Evolutionary conservation across 2,888 invertebrate species (phyloP).

Genomic region (Dasysyrphus albostriatus): DNA sequence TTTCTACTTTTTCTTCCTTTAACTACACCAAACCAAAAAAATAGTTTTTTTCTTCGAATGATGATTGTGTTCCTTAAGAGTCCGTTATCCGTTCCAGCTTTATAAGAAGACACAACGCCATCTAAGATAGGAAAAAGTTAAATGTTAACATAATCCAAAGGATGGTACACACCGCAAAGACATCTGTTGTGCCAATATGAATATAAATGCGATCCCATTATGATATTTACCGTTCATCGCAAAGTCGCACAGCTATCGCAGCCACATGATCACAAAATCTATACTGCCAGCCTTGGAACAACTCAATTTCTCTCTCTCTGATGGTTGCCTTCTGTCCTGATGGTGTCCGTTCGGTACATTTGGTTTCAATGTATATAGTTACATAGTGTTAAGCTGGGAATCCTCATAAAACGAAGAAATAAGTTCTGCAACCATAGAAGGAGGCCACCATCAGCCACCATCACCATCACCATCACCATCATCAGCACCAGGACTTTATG

Average conservation of each 20-base stretch:
- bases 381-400: slow-evolving; percentile 33
- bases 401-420: slow-evolving; percentile 19
- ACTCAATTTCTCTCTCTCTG: slow-evolving; percentile 64
- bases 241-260: slow-evolving; percentile 59
- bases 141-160: slow-evolving; percentile 74
- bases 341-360: slow-evolving; percentile 27
- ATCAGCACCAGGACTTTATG: slow-evolving; percentile 10
- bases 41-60: slow-evolving; percentile 38
- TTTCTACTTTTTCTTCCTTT: slow-evolving; percentile 3
- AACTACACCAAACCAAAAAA: slow-evolving; percentile 7
- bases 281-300: slow-evolving; percentile 65
- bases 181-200: slow-evolving; percentile 76
- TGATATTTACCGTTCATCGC: slow-evolving; percentile 73
- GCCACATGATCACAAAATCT: slow-evolving; percentile 69
- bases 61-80: slow-evolving; percentile 59
- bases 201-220: slow-evolving; percentile 76
- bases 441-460: slow-evolving; percentile 9
- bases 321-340: slow-evolving; percentile 28
- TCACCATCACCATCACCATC: not conserved
- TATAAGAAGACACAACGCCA: slow-evolving; percentile 46
- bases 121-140: slow-evolving; percentile 37
- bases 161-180: slow-evolving; percentile 71
- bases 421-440: slow-evolving; percentile 13
- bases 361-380: not conserved
- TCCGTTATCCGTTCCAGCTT: slow-evolving; percentile 63